Percentiles rank a stretch among this genome's conserved stretches.
These are phyloP conservation scores for Nylanderia fulva DNA, from an alignment of 1,140 invertebrate genomes.

Conservation along the genomic window DNA sequence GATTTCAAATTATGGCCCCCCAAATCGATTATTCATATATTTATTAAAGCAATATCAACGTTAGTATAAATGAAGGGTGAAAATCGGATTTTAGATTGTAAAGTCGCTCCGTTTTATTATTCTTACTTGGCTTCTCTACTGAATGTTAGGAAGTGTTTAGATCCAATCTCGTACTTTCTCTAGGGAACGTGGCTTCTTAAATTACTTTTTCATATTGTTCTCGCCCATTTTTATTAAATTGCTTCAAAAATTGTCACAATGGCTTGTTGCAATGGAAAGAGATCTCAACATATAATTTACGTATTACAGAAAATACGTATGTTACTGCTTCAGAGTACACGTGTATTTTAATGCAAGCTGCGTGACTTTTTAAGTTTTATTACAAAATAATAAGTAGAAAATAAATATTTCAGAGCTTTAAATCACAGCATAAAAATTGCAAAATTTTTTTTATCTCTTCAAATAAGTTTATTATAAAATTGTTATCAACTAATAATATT, in stretches of 20 bases:
- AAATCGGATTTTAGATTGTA: constrained; percentile 22
- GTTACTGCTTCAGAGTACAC: background rate
- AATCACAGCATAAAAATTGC: background rate
- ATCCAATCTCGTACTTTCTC: constrained; percentile 41
- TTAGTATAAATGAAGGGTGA: background rate
- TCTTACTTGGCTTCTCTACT: constrained; percentile 6
- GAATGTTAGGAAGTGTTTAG: constrained; percentile 34
- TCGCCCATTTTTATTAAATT: constrained; percentile 17
- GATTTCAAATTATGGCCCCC: background rate
- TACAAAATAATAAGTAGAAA: background rate
- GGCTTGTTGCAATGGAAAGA: constrained; percentile 22
- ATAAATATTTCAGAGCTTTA: background rate
- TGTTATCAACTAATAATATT: no score
- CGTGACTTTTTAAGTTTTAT: constrained; percentile 16
- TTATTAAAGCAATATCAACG: background rate
- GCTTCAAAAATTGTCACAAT: constrained; percentile 15
- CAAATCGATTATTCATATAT: background rate
- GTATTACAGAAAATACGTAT: background rate
- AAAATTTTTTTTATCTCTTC: background rate
- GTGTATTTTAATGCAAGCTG: background rate
- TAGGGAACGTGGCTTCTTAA: background rate
- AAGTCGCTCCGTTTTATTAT: constrained; percentile 1
- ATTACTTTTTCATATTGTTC: constrained; percentile 25
- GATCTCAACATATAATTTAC: background rate
- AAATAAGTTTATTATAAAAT: background rate